Percentiles rank a stretch among this genome's conserved stretches.
These are phyloP conservation scores for Dreissena polymorpha DNA, from an alignment of 1,140 invertebrate species.

Conservation along the genomic window DNA sequence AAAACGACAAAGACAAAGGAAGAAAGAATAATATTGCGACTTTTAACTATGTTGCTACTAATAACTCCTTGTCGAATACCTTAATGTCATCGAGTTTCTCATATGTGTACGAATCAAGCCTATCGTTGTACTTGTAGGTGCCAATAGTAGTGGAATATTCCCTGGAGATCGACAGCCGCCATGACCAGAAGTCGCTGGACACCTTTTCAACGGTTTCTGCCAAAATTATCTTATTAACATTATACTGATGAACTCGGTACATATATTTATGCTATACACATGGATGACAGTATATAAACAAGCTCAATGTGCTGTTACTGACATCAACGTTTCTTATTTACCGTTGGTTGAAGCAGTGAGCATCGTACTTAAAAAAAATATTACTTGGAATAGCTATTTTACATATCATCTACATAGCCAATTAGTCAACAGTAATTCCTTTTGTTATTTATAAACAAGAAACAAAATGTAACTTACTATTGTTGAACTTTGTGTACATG, in stretches of 20 bases:
- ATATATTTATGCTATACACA: neutral
- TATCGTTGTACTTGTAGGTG: conserved; percentile 60
- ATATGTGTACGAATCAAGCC: conserved; percentile 55
- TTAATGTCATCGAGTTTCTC: conserved; percentile 50
- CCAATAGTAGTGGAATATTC: conserved; percentile 61
- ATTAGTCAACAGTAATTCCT: no score
- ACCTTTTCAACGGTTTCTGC: conserved; percentile 45
- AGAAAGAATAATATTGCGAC: no score
- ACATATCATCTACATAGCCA: no score
- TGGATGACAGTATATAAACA: no score
- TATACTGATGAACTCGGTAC: neutral
- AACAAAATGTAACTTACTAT: neutral
- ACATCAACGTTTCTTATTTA: no score
- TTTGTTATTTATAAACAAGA: no score
- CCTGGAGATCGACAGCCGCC: conserved; percentile 62
- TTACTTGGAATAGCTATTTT: no score
- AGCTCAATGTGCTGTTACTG: no score
- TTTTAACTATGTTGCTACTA: neutral
- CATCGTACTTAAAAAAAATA: no score
- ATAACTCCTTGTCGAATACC: conserved; percentile 28
- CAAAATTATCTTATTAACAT: neutral
- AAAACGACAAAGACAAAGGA: no score
- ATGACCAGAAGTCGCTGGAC: conserved; percentile 62
- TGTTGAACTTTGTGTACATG: neutral
- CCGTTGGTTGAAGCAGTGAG: no score